Percentiles rank a stretch among this genome's conserved stretches.
Conservation (phyloP, 2,797 vertebrate species). For the Megalops cyprinoides region DNA sequence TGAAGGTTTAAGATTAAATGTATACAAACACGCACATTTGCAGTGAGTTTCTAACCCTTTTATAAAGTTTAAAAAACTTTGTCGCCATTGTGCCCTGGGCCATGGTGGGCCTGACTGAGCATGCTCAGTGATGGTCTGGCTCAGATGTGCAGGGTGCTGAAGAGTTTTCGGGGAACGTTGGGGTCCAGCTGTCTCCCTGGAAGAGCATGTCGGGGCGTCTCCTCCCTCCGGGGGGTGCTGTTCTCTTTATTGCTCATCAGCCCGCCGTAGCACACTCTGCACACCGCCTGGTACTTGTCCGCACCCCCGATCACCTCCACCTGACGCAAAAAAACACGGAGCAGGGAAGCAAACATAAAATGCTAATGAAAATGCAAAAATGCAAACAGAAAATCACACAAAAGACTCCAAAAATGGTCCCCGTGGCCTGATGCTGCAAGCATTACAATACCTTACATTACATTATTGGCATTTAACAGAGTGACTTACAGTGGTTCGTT, state of each 20-base stretch:
- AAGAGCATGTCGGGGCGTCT: not conserved
- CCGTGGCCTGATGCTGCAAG: not conserved
- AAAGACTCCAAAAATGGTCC: not conserved
- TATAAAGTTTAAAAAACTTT: no score
- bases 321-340: slow-evolving; percentile 59
- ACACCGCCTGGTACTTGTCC: slow-evolving; percentile 93
- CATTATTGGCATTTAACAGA: no score
- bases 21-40: no score
- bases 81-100: no score
- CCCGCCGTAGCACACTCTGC: slow-evolving; percentile 81
- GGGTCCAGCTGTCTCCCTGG: not conserved
- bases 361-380: no score
- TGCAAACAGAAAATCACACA: not conserved
- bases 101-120: no score
- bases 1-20: no score
- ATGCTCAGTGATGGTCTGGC: no score
- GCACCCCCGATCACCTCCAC: slow-evolving; percentile 95
- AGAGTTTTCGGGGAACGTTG: not conserved
- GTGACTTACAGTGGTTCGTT: no score
- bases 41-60: no score
- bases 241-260: not conserved
- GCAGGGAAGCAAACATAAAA: not conserved
- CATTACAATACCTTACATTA: no score
- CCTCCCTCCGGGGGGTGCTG: slow-evolving; percentile 16
- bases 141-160: not conserved